Conservation (phyloP, 2,888 invertebrate species). For the Tipula helvola region DNA sequence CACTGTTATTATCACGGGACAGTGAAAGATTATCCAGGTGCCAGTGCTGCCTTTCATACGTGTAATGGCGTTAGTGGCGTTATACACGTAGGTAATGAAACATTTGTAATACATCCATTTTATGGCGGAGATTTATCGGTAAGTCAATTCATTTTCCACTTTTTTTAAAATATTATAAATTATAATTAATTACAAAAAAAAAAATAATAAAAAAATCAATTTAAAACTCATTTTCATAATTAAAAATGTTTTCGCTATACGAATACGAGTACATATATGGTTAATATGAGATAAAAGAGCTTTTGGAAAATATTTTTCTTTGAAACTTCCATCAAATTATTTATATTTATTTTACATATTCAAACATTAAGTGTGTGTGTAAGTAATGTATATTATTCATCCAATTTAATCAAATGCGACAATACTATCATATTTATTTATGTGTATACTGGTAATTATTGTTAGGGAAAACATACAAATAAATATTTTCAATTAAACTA, state of each 20-base stretch:
- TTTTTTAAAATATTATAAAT: neutral
- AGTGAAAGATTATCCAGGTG: conserved; percentile 92
- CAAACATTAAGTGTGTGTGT: too few species aligned
- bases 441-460: too few species aligned
- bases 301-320: neutral
- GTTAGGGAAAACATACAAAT: too few species aligned
- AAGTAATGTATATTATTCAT: too few species aligned
- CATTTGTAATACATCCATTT: conserved; percentile 95
- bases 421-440: too few species aligned
- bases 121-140: conserved; percentile 94
- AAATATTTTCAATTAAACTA: too few species aligned
- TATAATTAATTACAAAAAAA: neutral
- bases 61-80: conserved; percentile 97
- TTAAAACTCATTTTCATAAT: neutral
- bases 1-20: conserved; percentile 98
- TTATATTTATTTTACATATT: neutral
- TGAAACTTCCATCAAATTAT: neutral
- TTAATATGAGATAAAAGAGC: neutral
- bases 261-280: too few species aligned
- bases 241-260: neutral
- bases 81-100: conserved; percentile 95
- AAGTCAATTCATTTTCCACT: conserved; percentile 40
- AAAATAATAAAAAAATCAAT: neutral
- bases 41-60: conserved; percentile 93
- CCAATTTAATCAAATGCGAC: too few species aligned